Conservation (phyloP, 2,797 vertebrate genomes). For the Chelmon rostratus region DNA sequence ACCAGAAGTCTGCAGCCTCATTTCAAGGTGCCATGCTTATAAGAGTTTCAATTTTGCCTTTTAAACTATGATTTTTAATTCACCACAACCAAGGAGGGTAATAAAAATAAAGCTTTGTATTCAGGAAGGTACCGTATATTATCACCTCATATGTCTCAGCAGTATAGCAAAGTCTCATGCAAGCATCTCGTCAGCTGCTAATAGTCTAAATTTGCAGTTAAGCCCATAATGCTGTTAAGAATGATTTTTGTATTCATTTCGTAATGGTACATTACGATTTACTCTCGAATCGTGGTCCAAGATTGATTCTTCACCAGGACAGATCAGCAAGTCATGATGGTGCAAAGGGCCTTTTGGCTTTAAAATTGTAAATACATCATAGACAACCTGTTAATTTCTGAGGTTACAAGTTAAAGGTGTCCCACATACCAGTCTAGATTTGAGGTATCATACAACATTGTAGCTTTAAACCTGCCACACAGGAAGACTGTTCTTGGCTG, state of each 20-base stretch:
- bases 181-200: no score
- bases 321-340: neutral
- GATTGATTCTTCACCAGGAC: neutral
- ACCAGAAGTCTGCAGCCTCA: neutral
- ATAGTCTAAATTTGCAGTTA: neutral
- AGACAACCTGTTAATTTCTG: neutral
- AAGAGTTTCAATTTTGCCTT: neutral
- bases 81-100: neutral
- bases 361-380: neutral
- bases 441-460: neutral
- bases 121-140: neutral
- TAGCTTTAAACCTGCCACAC: neutral
- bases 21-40: neutral
- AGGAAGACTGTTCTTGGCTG: neutral
- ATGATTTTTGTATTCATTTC: neutral
- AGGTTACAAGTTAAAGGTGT: neutral
- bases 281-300: neutral
- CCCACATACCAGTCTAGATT: neutral
- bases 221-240: neutral
- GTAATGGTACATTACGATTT: neutral
- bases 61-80: neutral
- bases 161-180: neutral
- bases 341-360: neutral
- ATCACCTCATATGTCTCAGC: neutral
- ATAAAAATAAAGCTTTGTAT: neutral